These are phyloP conservation scores for Andrena cerasifolii DNA, from an alignment of 1,140 invertebrate species.

Conservation along the genomic window DNA sequence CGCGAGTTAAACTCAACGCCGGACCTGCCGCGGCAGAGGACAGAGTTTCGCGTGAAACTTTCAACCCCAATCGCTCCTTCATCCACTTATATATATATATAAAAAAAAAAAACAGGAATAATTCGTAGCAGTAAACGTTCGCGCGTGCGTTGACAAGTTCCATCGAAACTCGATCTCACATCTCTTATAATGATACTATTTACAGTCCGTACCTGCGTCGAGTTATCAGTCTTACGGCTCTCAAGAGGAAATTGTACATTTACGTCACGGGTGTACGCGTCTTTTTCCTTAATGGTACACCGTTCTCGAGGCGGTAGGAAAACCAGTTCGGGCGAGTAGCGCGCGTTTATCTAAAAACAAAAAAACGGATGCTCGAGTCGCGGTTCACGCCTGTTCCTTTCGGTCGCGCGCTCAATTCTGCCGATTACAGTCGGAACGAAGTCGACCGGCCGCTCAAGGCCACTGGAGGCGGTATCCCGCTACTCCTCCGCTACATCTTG, in stretches of 20 bases:
- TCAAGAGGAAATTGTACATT: slow-evolving; percentile 53
- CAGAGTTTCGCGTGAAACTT: slow-evolving; percentile 3
- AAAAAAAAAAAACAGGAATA: not conserved
- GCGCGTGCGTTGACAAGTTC: slow-evolving; percentile 24
- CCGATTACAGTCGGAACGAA: not conserved
- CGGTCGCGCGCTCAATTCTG: not conserved
- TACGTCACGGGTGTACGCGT: not conserved
- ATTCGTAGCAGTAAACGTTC: not conserved
- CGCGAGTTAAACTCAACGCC: slow-evolving; percentile 1
- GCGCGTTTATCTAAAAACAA: not conserved
- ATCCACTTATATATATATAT: not conserved
- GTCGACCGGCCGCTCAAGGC: too few relatives aligned
- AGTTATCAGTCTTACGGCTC: slow-evolving; percentile 68
- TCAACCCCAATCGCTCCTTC: not conserved
- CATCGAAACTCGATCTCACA: slow-evolving; percentile 41
- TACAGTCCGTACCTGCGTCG: slow-evolving; percentile 57
- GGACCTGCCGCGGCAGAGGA: not conserved
- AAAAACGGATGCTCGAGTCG: not conserved
- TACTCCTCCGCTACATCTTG: too few relatives aligned
- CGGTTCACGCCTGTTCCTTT: not conserved
- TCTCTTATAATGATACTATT: slow-evolving; percentile 39
- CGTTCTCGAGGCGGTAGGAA: not conserved
- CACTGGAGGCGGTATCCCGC: too few relatives aligned
- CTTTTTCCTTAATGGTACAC: not conserved
- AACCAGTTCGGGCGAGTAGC: not conserved